Base-by-base conservation (phyloP, 2,113 vertebrate species). In the Pelvicachromis taeniatus region DNA sequence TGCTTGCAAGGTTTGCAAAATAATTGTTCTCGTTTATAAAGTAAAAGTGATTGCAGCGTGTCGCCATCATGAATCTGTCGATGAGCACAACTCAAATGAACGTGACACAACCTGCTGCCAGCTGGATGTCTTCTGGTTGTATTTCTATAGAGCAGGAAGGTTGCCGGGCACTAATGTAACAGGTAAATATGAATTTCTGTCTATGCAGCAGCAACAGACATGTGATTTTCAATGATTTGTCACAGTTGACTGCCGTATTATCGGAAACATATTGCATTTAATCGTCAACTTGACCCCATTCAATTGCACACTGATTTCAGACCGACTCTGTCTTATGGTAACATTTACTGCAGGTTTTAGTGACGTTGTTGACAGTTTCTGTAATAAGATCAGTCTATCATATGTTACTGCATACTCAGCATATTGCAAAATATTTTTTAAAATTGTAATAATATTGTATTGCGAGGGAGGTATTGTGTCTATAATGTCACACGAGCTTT, bases 351-450 rank as follows among this genome's bases (percentile, higher is more conserved):
- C 59, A 38, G 33, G 33, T n/a, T 63, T 63, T 63, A 38, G 33
- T 63, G 59, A 3, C 2, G 0, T n/a, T 63, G 59, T 13, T 63
- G 31, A 38, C 31, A 35, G 59, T 63, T 63, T 63, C 35, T 63
- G 17, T n/a, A 12, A 63, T 38, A 31, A 2, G 17, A 38, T 63
- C 17, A 19, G 38, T 63, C n/a, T 38, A 31, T 31, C 31, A 31
- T 31, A 31, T 33, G 31, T 33, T 33, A 38, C 6, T 35, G 3
- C 58, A 61, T 61, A 9, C 17, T 61, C 31, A 61, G 58, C 58
- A 61, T 61, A n/a, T 61, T 61, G 5, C 1, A 11, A 61, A 61
- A 11, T 4, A 33, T 35, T 61, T 19, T 0, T 0, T 1, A 4
- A 19, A 59, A 59, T 33, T 59, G 16, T 59, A 59, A 59, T 29